Evolutionary conservation across 2,888 invertebrate species (phyloP), one percentile per base, ranked within the genome.

Genomic region (Hydropsyche betteni): DNA sequence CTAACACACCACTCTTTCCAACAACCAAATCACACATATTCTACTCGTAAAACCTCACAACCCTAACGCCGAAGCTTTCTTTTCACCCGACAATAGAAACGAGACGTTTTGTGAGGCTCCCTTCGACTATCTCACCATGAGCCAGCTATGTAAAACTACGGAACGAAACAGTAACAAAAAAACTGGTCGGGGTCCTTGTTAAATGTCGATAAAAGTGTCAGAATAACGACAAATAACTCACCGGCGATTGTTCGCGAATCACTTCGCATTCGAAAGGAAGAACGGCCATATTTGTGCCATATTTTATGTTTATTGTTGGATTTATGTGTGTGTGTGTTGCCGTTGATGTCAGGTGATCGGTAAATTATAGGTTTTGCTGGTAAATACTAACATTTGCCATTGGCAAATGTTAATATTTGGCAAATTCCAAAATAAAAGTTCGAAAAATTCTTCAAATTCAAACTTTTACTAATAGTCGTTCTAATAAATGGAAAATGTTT

Each of bases 181-280:
- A 24, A 24, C 58, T 58, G 5, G 16, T 24, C 44, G 38, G 69
- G 16, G 34, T 68, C 68, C 69, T 69, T 69, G 74, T 74, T 74
- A 74, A 74, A 74, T 74, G 52, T n/a, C 69, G 74, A 74, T 74
- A 74, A 74, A 74, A 69, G 68, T 74, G 74, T 64, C 74, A 74
- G 38, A 14, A 52, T 36, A 74, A 68, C 68, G 52, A 44, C 74
- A n/a, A 55, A 74, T 74, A 74, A 74, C 53, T 74, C 68, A 68
- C 52, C n/a, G 53, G 70, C 51, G 69, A 69, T 69, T 69, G 69
- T 69, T 44, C 69, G 51, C 14, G 12, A 44, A 44, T 44, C 44
- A 44, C 44, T 44, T n/a, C n/a, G 52, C 12, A 10, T 52, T 12
- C 6, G 55, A 55, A 14, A 0, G 55, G 24, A 24, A 55, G n/a